Conservation (phyloP, 2,888 invertebrate species). For the Eristalis intricaria region DNA sequence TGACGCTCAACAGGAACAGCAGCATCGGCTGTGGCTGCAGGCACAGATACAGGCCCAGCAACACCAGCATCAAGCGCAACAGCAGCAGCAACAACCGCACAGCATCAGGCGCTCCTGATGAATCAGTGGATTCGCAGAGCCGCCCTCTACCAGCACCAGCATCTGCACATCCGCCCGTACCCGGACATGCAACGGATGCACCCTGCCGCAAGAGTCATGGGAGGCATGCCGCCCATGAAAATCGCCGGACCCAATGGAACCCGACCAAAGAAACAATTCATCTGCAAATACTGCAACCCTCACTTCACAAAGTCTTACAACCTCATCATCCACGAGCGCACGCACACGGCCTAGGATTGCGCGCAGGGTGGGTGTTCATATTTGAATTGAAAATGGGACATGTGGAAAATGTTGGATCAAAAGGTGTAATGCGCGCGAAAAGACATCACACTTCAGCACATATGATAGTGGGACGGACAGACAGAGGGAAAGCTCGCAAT, state of each 20-base stretch:
- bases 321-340: constrained; percentile 97
- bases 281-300: constrained; percentile 98
- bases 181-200: constrained; percentile 82
- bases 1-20: constrained; percentile 72
- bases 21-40: constrained; percentile 73
- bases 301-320: constrained; percentile 99
- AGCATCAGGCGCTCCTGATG: constrained; percentile 84
- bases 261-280: constrained; percentile 92
- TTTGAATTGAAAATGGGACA: too few relatives aligned
- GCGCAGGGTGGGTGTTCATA: too few relatives aligned
- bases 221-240: constrained; percentile 83
- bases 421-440: too few relatives aligned
- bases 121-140: constrained; percentile 90
- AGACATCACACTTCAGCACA: too few relatives aligned
- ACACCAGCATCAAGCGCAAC: constrained; percentile 55
- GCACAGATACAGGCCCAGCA: constrained; percentile 70
- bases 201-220: constrained; percentile 77
- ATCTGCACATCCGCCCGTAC: constrained; percentile 80
- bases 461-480: too few relatives aligned
- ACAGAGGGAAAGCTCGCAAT: too few relatives aligned
- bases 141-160: constrained; percentile 85
- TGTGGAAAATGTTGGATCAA: too few relatives aligned
- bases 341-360: too few relatives aligned
- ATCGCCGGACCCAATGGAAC: constrained; percentile 84
- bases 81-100: constrained; percentile 75